Conservation (phyloP, 2,888 invertebrate genomes). For the Ceraclea dissimilis region DNA sequence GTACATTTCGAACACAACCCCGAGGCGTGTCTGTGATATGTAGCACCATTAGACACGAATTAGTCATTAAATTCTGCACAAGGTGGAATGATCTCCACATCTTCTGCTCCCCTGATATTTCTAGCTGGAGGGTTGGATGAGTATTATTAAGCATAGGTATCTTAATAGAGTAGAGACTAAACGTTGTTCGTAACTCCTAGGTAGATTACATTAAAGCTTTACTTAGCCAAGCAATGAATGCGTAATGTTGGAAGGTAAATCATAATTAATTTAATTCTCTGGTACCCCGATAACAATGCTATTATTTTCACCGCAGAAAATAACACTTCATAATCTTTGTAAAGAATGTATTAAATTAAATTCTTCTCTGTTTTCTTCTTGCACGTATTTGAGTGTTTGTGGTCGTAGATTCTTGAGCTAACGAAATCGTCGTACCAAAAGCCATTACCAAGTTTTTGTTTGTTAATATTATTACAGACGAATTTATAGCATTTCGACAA, state of each 20-base stretch:
- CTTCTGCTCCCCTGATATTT: constrained; percentile 21
- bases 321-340: no score
- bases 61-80: constrained; percentile 23
- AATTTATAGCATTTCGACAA: no score
- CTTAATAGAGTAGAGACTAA: neutral
- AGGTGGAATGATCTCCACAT: constrained; percentile 20
- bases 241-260: constrained; percentile 16
- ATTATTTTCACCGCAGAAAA: neutral
- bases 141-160: neutral
- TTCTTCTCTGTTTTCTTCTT: no score
- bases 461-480: no score
- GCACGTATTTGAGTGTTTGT: no score
- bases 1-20: neutral
- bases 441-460: no score
- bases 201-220: constrained; percentile 16
- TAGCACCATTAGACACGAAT: constrained; percentile 25
- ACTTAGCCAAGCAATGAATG: constrained; percentile 8
- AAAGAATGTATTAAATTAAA: no score
- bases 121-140: constrained; percentile 4
- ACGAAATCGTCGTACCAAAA: no score
- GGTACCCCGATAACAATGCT: neutral
- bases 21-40: constrained; percentile 14
- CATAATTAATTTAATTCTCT: constrained; percentile 22
- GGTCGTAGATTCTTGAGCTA: no score
- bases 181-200: constrained; percentile 9